Conservation (phyloP, 2,888 invertebrate genomes). For the Icerya purchasi region DNA sequence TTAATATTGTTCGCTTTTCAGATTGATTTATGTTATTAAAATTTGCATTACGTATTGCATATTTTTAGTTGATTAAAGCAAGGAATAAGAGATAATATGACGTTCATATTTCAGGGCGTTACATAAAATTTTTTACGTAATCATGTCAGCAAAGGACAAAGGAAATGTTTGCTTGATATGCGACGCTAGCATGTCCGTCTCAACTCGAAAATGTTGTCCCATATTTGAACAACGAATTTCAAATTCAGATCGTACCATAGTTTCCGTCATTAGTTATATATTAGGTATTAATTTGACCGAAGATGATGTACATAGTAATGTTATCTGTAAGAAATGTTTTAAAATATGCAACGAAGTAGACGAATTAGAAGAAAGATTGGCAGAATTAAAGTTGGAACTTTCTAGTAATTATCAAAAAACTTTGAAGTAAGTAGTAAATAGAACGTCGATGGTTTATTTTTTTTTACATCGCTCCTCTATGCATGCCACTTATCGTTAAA, state of each 20-base stretch:
- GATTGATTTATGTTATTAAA: too few species aligned
- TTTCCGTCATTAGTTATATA: conserved; percentile 28
- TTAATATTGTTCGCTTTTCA: too few species aligned
- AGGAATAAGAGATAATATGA: too few species aligned
- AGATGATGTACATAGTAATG: conserved; percentile 28
- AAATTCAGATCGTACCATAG: conserved; percentile 24
- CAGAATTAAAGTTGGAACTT: conserved; percentile 32
- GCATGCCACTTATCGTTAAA: too few species aligned
- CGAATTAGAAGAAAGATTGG: conserved; percentile 25
- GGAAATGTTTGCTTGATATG: conserved; percentile 35
- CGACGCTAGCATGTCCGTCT: conserved; percentile 32
- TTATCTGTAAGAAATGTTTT: conserved; percentile 45
- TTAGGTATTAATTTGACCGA: conserved; percentile 30
- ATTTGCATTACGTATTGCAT: too few species aligned
- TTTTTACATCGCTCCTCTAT: too few species aligned
- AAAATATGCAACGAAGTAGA: conserved; percentile 35
- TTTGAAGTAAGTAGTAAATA: conserved; percentile 19
- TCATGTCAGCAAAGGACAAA: neutral
- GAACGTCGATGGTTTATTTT: too few species aligned
- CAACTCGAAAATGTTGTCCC: conserved; percentile 31
- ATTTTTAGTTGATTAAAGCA: too few species aligned
- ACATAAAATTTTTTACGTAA: too few species aligned
- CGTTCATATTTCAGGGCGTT: too few species aligned
- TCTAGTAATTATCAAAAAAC: conserved; percentile 30
- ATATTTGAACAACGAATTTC: conserved; percentile 29